Conservation (phyloP, 2,113 vertebrate genomes). For the Psilopsiagon aymara region DNA sequence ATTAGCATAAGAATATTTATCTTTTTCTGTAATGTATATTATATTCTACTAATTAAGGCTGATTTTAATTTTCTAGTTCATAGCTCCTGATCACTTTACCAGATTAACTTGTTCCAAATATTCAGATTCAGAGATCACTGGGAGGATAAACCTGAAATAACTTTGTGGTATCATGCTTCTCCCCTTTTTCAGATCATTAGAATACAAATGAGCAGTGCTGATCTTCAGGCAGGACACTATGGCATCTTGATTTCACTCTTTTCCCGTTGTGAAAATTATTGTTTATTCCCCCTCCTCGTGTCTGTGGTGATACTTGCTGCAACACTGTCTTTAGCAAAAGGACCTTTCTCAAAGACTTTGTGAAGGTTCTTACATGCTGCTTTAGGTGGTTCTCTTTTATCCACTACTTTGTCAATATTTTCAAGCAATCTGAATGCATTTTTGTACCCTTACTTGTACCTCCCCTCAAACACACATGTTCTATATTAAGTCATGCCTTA, state of each 20-base stretch:
- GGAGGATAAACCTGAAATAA: slow-evolving; percentile 23
- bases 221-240: not conserved
- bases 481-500: slow-evolving; percentile 20
- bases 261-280: not conserved
- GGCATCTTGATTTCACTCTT: not conserved
- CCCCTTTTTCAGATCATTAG: slow-evolving; percentile 13
- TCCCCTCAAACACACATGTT: not conserved
- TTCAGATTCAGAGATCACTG: slow-evolving; percentile 1
- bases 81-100: slow-evolving; percentile 15
- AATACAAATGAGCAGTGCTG: not conserved
- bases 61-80: slow-evolving; percentile 27
- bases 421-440: not conserved
- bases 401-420: not conserved
- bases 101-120: slow-evolving; percentile 20
- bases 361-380: not conserved
- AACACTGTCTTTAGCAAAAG: not conserved
- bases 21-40: not conserved
- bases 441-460: not conserved
- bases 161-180: not conserved
- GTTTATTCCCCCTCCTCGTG: not conserved
- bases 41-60: not conserved
- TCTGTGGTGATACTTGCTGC: not conserved
- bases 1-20: not conserved
- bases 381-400: not conserved
- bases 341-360: not conserved